A percentile compares a stretch with the other conserved stretches of the same genome.
Conservation (phyloP, 2,888 invertebrate species). For the Podabrus alpinus region DNA sequence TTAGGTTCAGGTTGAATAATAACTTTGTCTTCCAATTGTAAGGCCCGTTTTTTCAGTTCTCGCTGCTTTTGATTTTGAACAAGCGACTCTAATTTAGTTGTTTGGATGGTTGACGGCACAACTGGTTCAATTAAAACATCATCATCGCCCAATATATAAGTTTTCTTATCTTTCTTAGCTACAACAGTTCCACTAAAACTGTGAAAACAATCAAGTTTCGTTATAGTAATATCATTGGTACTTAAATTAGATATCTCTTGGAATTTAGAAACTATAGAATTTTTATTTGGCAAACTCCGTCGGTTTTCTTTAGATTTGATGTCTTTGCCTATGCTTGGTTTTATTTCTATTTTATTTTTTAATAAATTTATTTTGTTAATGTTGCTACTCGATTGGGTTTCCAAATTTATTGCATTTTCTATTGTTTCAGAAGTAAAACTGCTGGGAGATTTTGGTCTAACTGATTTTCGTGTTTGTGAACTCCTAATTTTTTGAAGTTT, state of each 20-base stretch:
- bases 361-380: not conserved
- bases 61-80: not conserved
- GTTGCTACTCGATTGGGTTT: no score
- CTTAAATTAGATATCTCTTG: not conserved
- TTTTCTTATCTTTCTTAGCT: not conserved
- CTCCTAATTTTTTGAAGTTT: not conserved
- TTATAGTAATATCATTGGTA: not conserved
- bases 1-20: not conserved
- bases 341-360: not conserved
- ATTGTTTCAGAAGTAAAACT: not conserved
- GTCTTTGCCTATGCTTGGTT: not conserved
- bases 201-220: not conserved
- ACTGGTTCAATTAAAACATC: not conserved
- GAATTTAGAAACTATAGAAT: not conserved
- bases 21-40: not conserved
- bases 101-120: not conserved
- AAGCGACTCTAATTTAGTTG: not conserved
- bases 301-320: not conserved
- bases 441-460: not conserved
- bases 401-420: not conserved
- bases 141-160: not conserved
- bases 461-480: not conserved
- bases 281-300: not conserved
- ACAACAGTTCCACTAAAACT: not conserved
- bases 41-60: not conserved